These are phyloP conservation scores for Amblyornis subalaris DNA, from an alignment of 2,113 vertebrate genomes.

Conservation along the genomic window DNA sequence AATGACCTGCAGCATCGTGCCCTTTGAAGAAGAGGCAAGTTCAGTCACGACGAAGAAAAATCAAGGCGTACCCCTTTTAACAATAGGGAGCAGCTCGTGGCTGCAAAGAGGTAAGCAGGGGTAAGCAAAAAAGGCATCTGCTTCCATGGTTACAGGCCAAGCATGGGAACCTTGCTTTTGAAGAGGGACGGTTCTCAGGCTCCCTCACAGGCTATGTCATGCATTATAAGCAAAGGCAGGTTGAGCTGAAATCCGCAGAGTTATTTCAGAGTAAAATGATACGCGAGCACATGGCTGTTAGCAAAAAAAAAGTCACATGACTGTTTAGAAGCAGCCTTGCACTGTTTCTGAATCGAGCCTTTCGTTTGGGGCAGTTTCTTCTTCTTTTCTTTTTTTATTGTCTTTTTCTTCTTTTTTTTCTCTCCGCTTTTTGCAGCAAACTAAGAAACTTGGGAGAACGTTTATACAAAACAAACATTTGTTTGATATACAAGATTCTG, in stretches of 20 bases:
- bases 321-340: conserved; percentile 75
- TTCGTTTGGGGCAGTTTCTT: background rate
- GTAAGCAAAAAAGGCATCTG: conserved; percentile 90
- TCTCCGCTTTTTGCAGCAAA: background rate
- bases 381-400: background rate
- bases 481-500: conserved; percentile 53
- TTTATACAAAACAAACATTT: conserved; percentile 49
- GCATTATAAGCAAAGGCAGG: conserved; percentile 88
- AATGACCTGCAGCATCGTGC: conserved; percentile 91
- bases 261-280: conserved; percentile 90
- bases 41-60: conserved; percentile 90
- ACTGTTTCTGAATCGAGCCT: conserved; percentile 69
- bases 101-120: conserved; percentile 98
- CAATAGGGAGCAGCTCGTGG: conserved; percentile 90
- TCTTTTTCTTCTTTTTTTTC: no score
- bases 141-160: conserved; percentile 99
- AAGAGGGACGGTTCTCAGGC: conserved; percentile 93
- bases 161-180: conserved; percentile 94
- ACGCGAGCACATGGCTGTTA: conserved; percentile 83
- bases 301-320: conserved; percentile 86
- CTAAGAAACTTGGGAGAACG: conserved; percentile 34
- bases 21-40: conserved; percentile 97
- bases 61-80: conserved; percentile 87
- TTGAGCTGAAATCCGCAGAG: conserved; percentile 82
- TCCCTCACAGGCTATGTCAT: conserved; percentile 89